phyloP scores from a whole-genome alignment of 2,888 invertebrate species.

The Cheilosia soror region DNA sequence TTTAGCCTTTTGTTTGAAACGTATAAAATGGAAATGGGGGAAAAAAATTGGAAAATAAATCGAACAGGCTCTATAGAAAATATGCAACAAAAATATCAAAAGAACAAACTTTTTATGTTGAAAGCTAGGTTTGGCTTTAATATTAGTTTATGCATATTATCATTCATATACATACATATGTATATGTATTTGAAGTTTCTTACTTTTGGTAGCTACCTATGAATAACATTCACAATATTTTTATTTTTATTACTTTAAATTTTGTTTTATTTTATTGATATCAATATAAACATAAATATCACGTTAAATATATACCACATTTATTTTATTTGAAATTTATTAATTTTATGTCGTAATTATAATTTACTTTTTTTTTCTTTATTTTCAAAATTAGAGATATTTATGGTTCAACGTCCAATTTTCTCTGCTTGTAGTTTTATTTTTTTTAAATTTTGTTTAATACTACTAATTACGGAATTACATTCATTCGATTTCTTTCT shows the following conservation, averaged over 20 bases:
- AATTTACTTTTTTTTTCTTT: slow-evolving; percentile 11
- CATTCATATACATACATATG: slow-evolving; percentile 26
- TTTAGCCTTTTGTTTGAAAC: background rate
- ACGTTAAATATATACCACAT: slow-evolving; percentile 78
- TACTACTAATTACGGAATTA: slow-evolving; percentile 61
- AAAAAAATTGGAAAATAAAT: slow-evolving; percentile 11
- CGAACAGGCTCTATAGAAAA: slow-evolving; percentile 5
- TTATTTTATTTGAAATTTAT: slow-evolving; percentile 54
- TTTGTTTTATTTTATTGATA: slow-evolving; percentile 78
- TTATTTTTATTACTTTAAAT: slow-evolving; percentile 46
- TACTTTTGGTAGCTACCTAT: slow-evolving; percentile 73
- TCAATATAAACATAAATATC: slow-evolving; percentile 81
- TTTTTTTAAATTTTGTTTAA: slow-evolving; percentile 45
- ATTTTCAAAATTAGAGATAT: slow-evolving; percentile 46
- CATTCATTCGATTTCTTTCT: slow-evolving; percentile 66
- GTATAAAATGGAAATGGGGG: background rate
- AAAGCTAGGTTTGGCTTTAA: slow-evolving; percentile 48
- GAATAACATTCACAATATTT: slow-evolving; percentile 69
- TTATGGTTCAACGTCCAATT: slow-evolving; percentile 38
- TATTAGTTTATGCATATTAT: slow-evolving; percentile 44
- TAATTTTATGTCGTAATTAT: slow-evolving; percentile 52
- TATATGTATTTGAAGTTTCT: slow-evolving; percentile 42
- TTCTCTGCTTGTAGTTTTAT: slow-evolving; percentile 29
- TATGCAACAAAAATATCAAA: slow-evolving; percentile 16
- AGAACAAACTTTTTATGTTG: slow-evolving; percentile 21